Evolutionary conservation across 2,113 vertebrate species (phyloP), one percentile per base, ranked within the genome.

Genomic region (Megalops atlanticus): DNA sequence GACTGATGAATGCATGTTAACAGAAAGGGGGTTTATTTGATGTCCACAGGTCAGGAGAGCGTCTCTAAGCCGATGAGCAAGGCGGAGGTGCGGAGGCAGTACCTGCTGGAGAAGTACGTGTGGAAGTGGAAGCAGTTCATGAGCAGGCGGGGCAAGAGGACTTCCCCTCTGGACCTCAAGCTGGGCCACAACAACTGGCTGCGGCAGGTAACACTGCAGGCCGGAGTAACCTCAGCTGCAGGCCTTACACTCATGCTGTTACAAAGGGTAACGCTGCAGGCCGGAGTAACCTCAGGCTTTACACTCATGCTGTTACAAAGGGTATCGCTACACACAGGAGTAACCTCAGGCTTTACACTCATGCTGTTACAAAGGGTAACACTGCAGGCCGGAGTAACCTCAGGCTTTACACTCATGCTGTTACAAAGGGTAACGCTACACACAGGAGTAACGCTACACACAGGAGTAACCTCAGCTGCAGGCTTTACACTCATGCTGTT

Each of bases 101-200:
- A 98, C 85, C 87, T 99, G 90, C 92, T 95, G 0, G 98, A 99
- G 91, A 99, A 99, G 87, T 99, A 99, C 0, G 91, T 95, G 1
- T 99, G 98, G 98, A 96, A 98, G 79, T 99, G 98, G 98, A 99
- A 98, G 71, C 98, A 98, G 91, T 98, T 97, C 82, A 93, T 96
- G 92, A 96, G 95, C 76, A 89, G 90, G 84, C 95, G 85, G 84
- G 97, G 93, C 82, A 97, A 86, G 94, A 96, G 94, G 87, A 93
- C 90, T 52, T 95, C 90, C 80, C 97, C 95, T 81, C 93, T 89
- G 88, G 98, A 91, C 82, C 98, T 99, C 83, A 98, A 98, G 81
- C 94, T 99, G 87, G 97, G 98, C 36, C 98, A 99, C 86, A 99
- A 99, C 91, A 99, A 99, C 85, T 99, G 98, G 98, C 92, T 99